Percentiles rank a stretch among this genome's conserved stretches.
Evolutionary conservation across 1,140 invertebrate genomes (phyloP).

Genomic region (Muscidifurax raptorellus): DNA sequence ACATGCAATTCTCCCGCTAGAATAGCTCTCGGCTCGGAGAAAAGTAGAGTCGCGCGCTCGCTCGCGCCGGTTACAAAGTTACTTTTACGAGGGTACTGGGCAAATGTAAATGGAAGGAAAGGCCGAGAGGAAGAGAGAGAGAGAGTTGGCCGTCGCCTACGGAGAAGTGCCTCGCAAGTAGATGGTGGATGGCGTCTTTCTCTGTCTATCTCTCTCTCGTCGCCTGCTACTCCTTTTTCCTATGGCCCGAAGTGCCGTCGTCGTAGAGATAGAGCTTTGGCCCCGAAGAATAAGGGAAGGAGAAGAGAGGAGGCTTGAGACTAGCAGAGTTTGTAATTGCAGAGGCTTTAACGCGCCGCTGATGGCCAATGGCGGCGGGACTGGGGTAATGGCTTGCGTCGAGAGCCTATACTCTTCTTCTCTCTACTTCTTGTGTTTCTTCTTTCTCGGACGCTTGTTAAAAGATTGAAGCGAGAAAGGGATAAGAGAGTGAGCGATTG

Average conservation of each 20-base stretch:
- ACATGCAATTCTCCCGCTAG: conserved; percentile 62
- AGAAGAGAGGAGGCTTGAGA: conserved; percentile 57
- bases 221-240: conserved; percentile 15
- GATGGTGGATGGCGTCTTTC: conserved; percentile 11
- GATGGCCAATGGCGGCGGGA: conserved; percentile 69
- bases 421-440: conserved; percentile 55
- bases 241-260: not conserved
- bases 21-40: conserved; percentile 59
- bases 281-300: not conserved
- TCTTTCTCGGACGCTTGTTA: conserved; percentile 53
- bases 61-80: conserved; percentile 66
- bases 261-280: not conserved
- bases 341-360: conserved; percentile 71
- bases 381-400: conserved; percentile 69
- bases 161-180: conserved; percentile 28
- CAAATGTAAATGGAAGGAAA: conserved; percentile 67
- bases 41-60: conserved; percentile 47
- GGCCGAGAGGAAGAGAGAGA: not conserved
- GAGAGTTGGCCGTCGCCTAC: conserved; percentile 7
- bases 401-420: not conserved
- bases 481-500: conserved; percentile 41
- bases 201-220: not conserved
- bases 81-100: conserved; percentile 68
- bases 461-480: conserved; percentile 52
- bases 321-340: conserved; percentile 73